Base-by-base conservation (phyloP, 1,140 invertebrate species). In the Pissodes strobi region DNA sequence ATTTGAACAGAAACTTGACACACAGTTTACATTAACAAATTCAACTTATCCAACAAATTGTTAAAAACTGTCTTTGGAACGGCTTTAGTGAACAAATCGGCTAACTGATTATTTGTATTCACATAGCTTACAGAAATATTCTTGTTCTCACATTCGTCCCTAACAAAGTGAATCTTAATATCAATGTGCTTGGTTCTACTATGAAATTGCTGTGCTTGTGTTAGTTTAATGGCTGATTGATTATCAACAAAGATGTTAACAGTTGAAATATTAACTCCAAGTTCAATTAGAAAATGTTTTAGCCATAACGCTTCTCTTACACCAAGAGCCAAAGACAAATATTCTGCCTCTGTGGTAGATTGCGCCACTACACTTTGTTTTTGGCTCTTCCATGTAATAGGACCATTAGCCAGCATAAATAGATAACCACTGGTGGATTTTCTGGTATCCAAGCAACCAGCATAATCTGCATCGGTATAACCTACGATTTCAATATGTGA, bases 341-440 rank as follows among this genome's bases (percentile, higher is more conserved):
- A 72, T 51, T 78, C 68, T 21, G 76, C 75, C 41, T 76, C 69
- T 8, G 72, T 66, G 2, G 75, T 69, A 3, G 73, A 76, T 1
- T 76, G 62, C 1, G 76, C 75, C 13, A 77, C 68, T 17, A 25
- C 57, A 0, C 39, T 69, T 23, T 62, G 67, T 25, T 62, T 72
- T 38, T 17, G 49, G 45, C n/a, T n/a, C n/a, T n/a, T n/a, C n/a
- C n/a, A n/a, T n/a, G n/a, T n/a, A n/a, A n/a, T n/a, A n/a, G n/a
- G 22, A 71, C 45, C 10, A 55, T 68, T 21, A 63, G 58, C 9
- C 5, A n/a, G 66, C 48, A 3, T 51, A 27, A 51, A 51, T 15
- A 51, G 6, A 27, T 51, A 51, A 51, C 48, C 48, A 12, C 23
- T 51, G 48, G 48, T 51, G 48, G 48, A 51, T 51, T 51, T 51